These are phyloP conservation scores for Eidolon dupreanum DNA, from an alignment of 2,797 vertebrate genomes.

Conservation along the genomic window DNA sequence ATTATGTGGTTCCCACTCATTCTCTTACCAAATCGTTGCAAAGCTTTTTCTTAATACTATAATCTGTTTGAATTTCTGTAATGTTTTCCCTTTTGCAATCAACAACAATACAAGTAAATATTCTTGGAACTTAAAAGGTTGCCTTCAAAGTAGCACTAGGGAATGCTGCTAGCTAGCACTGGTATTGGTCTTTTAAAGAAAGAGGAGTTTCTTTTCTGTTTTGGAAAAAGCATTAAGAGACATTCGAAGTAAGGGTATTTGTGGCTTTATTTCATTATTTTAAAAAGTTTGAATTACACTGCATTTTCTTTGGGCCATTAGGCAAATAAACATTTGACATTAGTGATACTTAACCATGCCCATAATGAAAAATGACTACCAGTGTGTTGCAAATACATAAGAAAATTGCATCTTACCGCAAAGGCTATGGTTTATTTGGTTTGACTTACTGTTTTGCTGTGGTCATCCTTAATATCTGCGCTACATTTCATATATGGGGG, in stretches of 20 bases:
- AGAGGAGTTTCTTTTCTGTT: slow-evolving; percentile 18
- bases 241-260: background rate
- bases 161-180: background rate
- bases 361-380: slow-evolving; percentile 10
- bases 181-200: background rate
- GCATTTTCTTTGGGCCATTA: slow-evolving; percentile 31
- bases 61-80: slow-evolving; percentile 23
- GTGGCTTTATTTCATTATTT: slow-evolving; percentile 25
- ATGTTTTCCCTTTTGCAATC: background rate
- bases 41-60: background rate
- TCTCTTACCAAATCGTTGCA: background rate
- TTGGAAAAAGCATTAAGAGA: slow-evolving; percentile 7
- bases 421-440: slow-evolving; percentile 39
- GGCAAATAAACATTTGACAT: slow-evolving; percentile 48
- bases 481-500: background rate
- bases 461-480: slow-evolving; percentile 7
- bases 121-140: background rate
- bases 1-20: background rate
- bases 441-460: slow-evolving; percentile 8
- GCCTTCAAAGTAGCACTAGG: background rate
- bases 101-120: background rate
- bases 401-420: background rate
- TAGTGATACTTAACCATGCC: background rate
- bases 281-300: slow-evolving; percentile 6
- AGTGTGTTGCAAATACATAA: background rate